These are phyloP conservation scores for Peromyscus maniculatus DNA, from an alignment of 2,113 vertebrate genomes.

Conservation along the genomic window DNA sequence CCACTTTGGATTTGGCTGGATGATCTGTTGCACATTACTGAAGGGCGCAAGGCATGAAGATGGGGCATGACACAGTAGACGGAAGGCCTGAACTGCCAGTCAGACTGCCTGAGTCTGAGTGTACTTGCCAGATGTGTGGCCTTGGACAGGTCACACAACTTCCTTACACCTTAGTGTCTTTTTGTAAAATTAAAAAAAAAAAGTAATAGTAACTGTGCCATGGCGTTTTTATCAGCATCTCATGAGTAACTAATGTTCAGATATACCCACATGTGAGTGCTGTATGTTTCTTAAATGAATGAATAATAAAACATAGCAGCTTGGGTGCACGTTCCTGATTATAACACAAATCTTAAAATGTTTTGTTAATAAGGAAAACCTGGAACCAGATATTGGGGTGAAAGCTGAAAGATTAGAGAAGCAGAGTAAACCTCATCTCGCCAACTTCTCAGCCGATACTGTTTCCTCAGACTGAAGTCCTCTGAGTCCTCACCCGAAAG, in stretches of 20 bases:
- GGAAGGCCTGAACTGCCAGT: not conserved
- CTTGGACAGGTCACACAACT: not conserved
- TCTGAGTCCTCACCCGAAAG: no score
- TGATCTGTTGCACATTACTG: not conserved
- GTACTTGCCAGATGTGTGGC: not conserved
- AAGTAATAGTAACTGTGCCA: not conserved
- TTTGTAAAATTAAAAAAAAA: not conserved
- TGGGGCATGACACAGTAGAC: not conserved
- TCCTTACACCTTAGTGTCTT: not conserved
- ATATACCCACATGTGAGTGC: not conserved
- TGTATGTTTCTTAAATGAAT: not conserved
- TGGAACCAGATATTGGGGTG: no score
- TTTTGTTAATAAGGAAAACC: no score
- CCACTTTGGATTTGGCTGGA: not conserved
- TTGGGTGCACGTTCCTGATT: not conserved
- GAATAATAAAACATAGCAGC: not conserved
- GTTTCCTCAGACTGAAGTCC: no score
- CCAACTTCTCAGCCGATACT: no score
- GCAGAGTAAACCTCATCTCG: no score
- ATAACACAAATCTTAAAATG: no score
- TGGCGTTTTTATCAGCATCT: not conserved
- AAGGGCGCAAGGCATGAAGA: not conserved
- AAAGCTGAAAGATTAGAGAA: no score
- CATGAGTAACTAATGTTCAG: not conserved
- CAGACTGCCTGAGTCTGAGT: not conserved